Evolutionary conservation across 2,797 vertebrate species (phyloP), one percentile per base, ranked within the genome.

Genomic region (Amblyopsis hoosieri): DNA sequence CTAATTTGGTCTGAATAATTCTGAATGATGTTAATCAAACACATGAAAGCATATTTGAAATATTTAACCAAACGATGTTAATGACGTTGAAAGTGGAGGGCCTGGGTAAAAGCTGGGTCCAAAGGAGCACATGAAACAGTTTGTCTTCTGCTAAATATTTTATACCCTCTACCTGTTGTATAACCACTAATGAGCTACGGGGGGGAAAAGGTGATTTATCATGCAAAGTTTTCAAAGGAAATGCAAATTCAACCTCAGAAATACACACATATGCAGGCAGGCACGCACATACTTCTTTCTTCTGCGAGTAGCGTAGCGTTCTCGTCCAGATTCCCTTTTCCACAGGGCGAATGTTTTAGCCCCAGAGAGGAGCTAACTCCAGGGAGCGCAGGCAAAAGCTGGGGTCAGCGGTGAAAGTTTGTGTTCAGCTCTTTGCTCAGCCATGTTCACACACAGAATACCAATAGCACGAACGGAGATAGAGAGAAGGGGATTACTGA

Each of bases 311-410:
- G 46, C 46, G 3, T 11, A n/a, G 12, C 11, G 2, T 1, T 12
- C 46, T 48, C 13, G 11, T 2, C 46, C 3, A 4, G 46, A 83
- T 87, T 80, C 78, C 90, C 92, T 95, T 94, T 94, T 93, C 91
- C 92, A 91, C 90, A 85, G 90, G 89, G 93, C 95, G 95, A 96
- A 97, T 97, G 96, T 95, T 96, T 97, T 93, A 95, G 95, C 93
- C 93, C 94, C 81, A 90, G 72, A 94, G 93, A 94, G 96, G 95
- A 95, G 94, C 91, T 93, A 96, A 96, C 95, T 94, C 91, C 91
- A 94, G 94, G 86, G 56, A 93, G 85, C 94, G 92, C 89, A 90
- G 33, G 33, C 5, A 78, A 80, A 95, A 92, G 91, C 91, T 85
- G 92, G 93, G 94, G 94, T 97, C 95, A 97, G 93, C 89, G 33